phyloP scores from a whole-genome alignment of 1,140 invertebrate species.

The Bombus ignitus region DNA sequence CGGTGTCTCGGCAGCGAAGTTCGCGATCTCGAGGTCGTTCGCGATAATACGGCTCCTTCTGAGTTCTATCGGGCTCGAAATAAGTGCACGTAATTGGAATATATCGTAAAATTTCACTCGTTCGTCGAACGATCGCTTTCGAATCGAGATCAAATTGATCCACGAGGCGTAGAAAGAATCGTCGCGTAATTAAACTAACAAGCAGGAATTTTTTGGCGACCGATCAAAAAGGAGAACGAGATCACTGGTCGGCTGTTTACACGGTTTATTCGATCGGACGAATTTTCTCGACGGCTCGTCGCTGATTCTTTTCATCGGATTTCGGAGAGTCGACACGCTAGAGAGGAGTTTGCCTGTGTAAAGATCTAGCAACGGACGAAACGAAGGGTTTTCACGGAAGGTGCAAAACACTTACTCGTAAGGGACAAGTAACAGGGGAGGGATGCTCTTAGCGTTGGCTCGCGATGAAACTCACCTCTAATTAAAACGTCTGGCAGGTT shows the following conservation, averaged over 20 bases:
- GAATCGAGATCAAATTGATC: background rate
- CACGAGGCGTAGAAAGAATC: background rate
- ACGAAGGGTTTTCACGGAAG: conserved; percentile 46
- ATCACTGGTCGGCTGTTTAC: background rate
- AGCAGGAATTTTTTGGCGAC: background rate
- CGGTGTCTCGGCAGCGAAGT: conserved; percentile 3
- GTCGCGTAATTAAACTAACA: too few species aligned
- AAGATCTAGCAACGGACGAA: conserved; percentile 22
- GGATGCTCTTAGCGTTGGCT: conserved; percentile 66
- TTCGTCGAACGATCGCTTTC: too few species aligned
- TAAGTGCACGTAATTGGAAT: background rate
- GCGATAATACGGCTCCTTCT: background rate
- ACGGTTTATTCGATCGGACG: background rate
- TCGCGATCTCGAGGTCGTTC: background rate
- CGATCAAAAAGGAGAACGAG: background rate
- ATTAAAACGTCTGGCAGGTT: conserved; percentile 81
- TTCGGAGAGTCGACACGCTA: background rate
- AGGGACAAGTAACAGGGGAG: conserved; percentile 46
- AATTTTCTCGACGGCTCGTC: background rate
- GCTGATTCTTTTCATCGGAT: background rate
- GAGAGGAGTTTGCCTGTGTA: background rate
- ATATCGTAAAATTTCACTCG: background rate
- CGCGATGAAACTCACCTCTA: conserved; percentile 79
- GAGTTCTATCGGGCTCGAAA: background rate
- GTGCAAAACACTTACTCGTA: conserved; percentile 65